Evolutionary conservation across 2,888 invertebrate genomes (phyloP).

Genomic region (Cerceris ruficornis): DNA sequence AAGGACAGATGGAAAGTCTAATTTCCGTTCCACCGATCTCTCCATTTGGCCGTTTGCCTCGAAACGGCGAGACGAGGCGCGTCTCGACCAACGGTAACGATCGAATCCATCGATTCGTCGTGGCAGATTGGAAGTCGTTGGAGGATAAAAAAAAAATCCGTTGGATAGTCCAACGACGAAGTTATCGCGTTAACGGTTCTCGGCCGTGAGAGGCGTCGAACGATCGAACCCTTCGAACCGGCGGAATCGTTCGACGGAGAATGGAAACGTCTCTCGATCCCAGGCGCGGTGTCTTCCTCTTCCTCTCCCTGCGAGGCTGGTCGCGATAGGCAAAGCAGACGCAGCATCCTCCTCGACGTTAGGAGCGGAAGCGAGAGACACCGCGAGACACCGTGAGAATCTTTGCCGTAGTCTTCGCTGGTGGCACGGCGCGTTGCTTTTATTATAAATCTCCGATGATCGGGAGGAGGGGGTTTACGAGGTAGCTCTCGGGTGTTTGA

Average conservation of each 20-base stretch:
- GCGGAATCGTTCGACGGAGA: conserved; percentile 43
- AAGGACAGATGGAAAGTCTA: neutral
- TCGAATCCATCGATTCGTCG: neutral
- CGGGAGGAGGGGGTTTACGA: conserved; percentile 57
- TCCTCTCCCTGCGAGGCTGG: neutral
- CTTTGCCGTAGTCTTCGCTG: conserved; percentile 78
- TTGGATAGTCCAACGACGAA: conserved; percentile 37
- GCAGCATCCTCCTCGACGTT: conserved; percentile 5
- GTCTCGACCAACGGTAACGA: neutral
- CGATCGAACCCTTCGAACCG: conserved; percentile 61
- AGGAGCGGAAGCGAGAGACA: conserved; percentile 34
- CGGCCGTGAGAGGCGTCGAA: conserved; percentile 48
- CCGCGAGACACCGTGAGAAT: conserved; percentile 65
- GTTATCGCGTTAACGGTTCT: conserved; percentile 50
- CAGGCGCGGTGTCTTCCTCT: conserved; percentile 5
- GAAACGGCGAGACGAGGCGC: neutral
- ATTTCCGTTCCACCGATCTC: neutral
- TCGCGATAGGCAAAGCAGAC: conserved; percentile 75
- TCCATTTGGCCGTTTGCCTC: too few species aligned
- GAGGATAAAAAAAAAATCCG: conserved; percentile 49
- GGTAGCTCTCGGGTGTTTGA: conserved; percentile 75
- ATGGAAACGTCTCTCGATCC: conserved; percentile 5
- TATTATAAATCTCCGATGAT: conserved; percentile 81
- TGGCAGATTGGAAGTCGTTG: conserved; percentile 2
- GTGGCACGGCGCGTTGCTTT: conserved; percentile 73